Conservation (phyloP, 2,888 invertebrate species). For the Chironomus riparius region DNA sequence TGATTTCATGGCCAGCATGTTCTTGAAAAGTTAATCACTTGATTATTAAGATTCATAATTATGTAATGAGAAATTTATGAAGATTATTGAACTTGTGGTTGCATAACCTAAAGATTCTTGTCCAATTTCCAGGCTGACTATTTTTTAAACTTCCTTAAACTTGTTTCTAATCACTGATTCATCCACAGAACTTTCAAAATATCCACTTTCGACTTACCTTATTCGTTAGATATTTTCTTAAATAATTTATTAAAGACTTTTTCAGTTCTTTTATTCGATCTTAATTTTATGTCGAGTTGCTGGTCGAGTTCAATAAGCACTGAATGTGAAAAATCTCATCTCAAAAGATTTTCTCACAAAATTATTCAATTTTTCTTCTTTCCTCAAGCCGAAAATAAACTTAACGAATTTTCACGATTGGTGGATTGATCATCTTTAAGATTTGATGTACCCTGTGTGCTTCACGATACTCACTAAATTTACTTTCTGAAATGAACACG, state of each 20-base stretch:
- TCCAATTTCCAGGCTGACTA: not conserved
- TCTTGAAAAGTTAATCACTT: not conserved
- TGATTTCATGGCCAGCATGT: not conserved
- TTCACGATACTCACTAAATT: no score
- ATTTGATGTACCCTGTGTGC: not conserved
- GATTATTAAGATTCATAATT: not conserved
- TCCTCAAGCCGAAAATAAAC: slow-evolving; percentile 2
- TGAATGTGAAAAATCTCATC: slow-evolving; percentile 14
- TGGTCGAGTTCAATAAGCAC: slow-evolving; percentile 20
- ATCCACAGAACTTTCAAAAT: not conserved
- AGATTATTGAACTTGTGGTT: not conserved
- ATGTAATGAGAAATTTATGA: slow-evolving; percentile 13
- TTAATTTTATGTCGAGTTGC: slow-evolving; percentile 17
- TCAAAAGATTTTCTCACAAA: slow-evolving; percentile 19
- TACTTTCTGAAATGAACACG: no score
- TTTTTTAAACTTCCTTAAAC: not conserved
- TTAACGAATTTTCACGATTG: slow-evolving; percentile 1
- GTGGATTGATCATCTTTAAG: not conserved
- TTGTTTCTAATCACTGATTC: not conserved
- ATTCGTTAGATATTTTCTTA: not conserved
- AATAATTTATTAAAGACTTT: not conserved
- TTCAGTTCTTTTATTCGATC: not conserved
- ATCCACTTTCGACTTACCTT: not conserved
- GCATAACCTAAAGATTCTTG: not conserved
- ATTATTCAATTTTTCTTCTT: not conserved